phyloP scores from a whole-genome alignment of 2,888 invertebrate species.

The Drosophila hawaiiensis region DNA sequence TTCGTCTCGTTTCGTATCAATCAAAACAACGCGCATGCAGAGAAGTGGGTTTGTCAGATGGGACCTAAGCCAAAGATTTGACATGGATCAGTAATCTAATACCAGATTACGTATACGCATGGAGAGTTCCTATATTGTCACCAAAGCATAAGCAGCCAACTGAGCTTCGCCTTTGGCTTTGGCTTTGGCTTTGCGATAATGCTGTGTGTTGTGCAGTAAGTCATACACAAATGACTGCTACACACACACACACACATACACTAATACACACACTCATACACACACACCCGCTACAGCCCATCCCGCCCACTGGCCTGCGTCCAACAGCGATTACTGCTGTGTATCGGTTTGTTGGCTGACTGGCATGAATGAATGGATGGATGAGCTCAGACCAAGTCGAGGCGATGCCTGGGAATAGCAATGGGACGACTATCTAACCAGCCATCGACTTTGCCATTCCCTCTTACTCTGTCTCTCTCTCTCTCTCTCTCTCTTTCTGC shows the following conservation, averaged over 20 bases:
- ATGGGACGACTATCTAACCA: slow-evolving; percentile 65
- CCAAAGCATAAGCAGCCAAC: slow-evolving; percentile 24
- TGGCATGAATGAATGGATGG: slow-evolving; percentile 81
- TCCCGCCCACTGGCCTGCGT: not conserved
- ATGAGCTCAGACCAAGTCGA: slow-evolving; percentile 62
- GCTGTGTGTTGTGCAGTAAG: slow-evolving; percentile 48
- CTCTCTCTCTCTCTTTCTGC: not conserved
- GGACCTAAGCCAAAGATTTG: slow-evolving; percentile 85
- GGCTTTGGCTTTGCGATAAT: slow-evolving; percentile 17
- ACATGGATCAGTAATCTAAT: slow-evolving; percentile 86
- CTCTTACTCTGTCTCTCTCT: not conserved
- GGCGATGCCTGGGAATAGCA: slow-evolving; percentile 44
- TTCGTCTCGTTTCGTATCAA: slow-evolving; percentile 68
- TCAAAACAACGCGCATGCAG: slow-evolving; percentile 73
- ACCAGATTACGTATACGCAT: slow-evolving; percentile 85
- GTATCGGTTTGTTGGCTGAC: slow-evolving; percentile 65
- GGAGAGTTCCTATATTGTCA: slow-evolving; percentile 66
- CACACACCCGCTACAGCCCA: slow-evolving; percentile 1
- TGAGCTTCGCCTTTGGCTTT: slow-evolving; percentile 6
- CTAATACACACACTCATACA: slow-evolving; percentile 17
- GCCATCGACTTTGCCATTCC: slow-evolving; percentile 33
- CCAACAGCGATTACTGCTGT: slow-evolving; percentile 51
- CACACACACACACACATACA: slow-evolving; percentile 24
- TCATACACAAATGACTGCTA: slow-evolving; percentile 48
- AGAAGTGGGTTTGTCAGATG: slow-evolving; percentile 32